These are phyloP conservation scores for Clarias laeviceps DNA, from an alignment of 2,797 vertebrate species.

Conservation along the genomic window DNA sequence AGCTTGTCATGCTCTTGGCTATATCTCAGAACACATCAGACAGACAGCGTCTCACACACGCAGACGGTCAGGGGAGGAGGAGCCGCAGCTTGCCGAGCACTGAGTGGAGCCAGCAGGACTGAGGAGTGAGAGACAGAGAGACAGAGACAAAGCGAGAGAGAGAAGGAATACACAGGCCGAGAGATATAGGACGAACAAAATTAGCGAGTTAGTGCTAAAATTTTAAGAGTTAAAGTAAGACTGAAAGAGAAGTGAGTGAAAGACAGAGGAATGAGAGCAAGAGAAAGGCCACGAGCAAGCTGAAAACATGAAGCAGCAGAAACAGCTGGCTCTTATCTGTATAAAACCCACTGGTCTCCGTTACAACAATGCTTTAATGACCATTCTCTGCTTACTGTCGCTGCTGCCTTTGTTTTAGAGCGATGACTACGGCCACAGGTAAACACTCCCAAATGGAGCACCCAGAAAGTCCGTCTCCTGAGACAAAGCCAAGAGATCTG, in stretches of 20 bases:
- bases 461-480: conserved; percentile 53
- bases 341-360: conserved; percentile 58
- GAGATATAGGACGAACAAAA: conserved; percentile 6
- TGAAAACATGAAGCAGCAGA: conserved; percentile 29
- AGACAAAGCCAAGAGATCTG: conserved; percentile 29
- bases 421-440: conserved; percentile 63
- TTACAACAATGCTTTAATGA: conserved; percentile 61
- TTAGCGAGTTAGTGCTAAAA: not conserved
- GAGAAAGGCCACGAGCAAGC: conserved; percentile 12
- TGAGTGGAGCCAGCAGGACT: conserved; percentile 50
- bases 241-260: conserved; percentile 48
- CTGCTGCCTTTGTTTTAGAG: conserved; percentile 42
- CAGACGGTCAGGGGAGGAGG: conserved; percentile 51
- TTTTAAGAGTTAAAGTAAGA: not conserved
- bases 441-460: conserved; percentile 61
- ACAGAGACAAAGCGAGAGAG: conserved; percentile 18
- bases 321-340: conserved; percentile 56
- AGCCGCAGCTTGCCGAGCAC: conserved; percentile 43
- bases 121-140: conserved; percentile 4
- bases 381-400: conserved; percentile 57
- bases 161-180: not conserved
- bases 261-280: conserved; percentile 44
- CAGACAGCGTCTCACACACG: conserved; percentile 47
- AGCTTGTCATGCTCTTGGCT: conserved; percentile 49
- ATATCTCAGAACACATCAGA: conserved; percentile 50